Evolutionary conservation across 1,140 invertebrate species (phyloP).

Genomic region (Conus ventricosus): DNA sequence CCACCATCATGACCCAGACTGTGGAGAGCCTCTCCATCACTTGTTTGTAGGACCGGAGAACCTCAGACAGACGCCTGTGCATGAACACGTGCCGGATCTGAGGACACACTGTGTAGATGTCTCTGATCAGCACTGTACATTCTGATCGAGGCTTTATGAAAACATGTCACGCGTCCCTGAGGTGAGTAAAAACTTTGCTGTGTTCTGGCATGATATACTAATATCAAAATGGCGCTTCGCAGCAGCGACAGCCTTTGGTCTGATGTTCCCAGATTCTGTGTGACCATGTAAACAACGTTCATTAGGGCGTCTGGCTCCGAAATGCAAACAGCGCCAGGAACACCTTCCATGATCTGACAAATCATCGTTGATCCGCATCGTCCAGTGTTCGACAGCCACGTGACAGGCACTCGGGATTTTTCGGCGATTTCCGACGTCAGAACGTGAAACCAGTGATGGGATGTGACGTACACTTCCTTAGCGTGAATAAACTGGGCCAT

Average conservation of each 20-base stretch:
- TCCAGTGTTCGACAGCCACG: constrained; percentile 28
- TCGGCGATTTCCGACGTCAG: constrained; percentile 16
- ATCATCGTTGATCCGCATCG: constrained; percentile 25
- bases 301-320: constrained; percentile 20
- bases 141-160: neutral
- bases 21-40: too few species aligned
- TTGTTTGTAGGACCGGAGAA: too few species aligned
- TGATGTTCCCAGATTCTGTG: neutral
- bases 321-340: neutral
- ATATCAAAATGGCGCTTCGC: neutral
- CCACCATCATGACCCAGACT: too few species aligned
- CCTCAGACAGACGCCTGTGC: too few species aligned
- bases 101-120: too few species aligned
- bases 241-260: neutral
- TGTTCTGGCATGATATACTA: neutral
- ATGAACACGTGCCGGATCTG: too few species aligned
- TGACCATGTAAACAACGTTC: neutral
- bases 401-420: constrained; percentile 17
- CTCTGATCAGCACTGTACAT: too few species aligned
- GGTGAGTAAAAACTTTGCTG: neutral
- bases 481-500: constrained; percentile 10
- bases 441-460: neutral
- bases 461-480: constrained; percentile 4
- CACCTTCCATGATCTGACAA: neutral
- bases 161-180: neutral